Conservation (phyloP, 2,797 vertebrate genomes). For the Eospalax fontanierii region DNA sequence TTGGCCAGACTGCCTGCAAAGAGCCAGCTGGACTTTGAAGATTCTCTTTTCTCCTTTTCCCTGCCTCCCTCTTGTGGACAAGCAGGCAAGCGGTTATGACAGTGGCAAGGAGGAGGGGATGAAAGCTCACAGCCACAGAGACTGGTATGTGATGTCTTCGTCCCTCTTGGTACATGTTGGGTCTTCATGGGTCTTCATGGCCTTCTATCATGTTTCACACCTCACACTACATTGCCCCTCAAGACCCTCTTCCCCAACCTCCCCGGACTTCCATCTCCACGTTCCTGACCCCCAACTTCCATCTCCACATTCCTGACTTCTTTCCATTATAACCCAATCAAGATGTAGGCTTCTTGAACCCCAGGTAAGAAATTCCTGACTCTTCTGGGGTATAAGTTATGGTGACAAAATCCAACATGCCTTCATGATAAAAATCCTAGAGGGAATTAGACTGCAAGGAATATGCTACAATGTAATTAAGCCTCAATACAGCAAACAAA, state of each 20-base stretch:
- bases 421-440: no score
- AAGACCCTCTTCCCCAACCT: not conserved
- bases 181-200: no score
- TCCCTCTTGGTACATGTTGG: accelerated
- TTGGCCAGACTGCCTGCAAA: conserved; percentile 40
- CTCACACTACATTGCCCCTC: not conserved
- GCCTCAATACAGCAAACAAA: no score
- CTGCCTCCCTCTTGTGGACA: conserved; percentile 83
- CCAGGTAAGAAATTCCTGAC: not conserved
- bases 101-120: accelerated
- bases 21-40: not conserved
- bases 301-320: not conserved
- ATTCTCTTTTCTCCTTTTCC: conserved; percentile 57
- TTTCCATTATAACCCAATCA: not conserved
- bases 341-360: not conserved
- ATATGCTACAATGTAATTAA: no score
- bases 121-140: no score
- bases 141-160: not conserved
- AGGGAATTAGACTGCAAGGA: no score
- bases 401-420: no score
- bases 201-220: not conserved
- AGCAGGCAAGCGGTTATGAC: conserved; percentile 4
- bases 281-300: not conserved
- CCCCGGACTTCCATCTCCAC: not conserved
- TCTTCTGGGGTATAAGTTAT: not conserved